Evolutionary conservation across 2,113 vertebrate species (phyloP).

Genomic region (Dendropsophus ebraccatus): DNA sequence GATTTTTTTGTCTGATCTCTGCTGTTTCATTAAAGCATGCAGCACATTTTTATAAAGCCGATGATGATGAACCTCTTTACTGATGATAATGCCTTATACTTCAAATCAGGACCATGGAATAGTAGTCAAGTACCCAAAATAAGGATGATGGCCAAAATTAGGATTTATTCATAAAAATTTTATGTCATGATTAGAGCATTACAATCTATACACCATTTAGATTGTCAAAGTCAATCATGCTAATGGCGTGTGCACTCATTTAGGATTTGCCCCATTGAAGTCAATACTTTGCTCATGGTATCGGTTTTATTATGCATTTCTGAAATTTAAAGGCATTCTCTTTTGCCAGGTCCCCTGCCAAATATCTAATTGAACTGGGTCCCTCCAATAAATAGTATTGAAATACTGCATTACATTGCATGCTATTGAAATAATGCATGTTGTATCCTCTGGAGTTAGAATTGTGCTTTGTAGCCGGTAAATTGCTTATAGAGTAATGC

Average conservation of each 20-base stretch:
- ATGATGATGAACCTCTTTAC: not conserved
- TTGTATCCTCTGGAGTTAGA: too few species aligned
- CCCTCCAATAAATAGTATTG: too few species aligned
- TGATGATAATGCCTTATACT: not conserved
- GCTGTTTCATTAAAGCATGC: constrained; percentile 27
- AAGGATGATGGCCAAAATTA: not conserved
- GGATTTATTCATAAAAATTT: not conserved
- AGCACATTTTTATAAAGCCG: constrained; percentile 9
- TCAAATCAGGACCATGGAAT: not conserved
- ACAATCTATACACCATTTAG: not conserved
- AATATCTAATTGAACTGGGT: too few species aligned
- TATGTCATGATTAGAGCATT: constrained; percentile 10
- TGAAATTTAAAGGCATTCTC: too few species aligned
- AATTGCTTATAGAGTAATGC: too few species aligned
- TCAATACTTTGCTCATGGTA: not conserved
- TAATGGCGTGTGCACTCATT: not conserved
- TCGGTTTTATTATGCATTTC: too few species aligned
- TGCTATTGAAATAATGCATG: too few species aligned
- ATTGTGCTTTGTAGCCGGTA: too few species aligned
- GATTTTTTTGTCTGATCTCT: constrained; percentile 37
- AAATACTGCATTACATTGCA: too few species aligned
- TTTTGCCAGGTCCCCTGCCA: too few species aligned
- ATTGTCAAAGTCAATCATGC: not conserved
- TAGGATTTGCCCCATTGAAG: not conserved
- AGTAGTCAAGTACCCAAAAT: constrained; percentile 7